A percentile compares a stretch with the other conserved stretches of the same genome.
Evolutionary conservation across 1,140 invertebrate genomes (phyloP).

Genomic region (Saccostrea echinata): DNA sequence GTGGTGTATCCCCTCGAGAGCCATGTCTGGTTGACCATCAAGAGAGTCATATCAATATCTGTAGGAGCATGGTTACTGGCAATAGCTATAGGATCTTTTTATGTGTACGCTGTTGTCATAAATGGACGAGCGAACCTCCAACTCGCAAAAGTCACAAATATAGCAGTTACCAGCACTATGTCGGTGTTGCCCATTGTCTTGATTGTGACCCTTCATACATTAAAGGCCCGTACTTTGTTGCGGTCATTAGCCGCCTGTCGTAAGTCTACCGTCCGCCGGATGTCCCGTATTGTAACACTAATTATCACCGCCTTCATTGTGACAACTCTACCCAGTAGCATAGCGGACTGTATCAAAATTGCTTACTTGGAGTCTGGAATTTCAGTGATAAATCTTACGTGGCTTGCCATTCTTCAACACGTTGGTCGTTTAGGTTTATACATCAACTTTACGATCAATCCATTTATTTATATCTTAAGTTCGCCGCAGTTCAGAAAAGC

Average conservation of each 20-base stretch:
- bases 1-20: slow-evolving; percentile 52
- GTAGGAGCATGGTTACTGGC: slow-evolving; percentile 37
- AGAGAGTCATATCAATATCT: slow-evolving; percentile 32
- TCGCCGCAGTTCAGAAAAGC: slow-evolving; percentile 48
- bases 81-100: slow-evolving; percentile 18
- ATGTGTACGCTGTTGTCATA: slow-evolving; percentile 51
- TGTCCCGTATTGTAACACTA: slow-evolving; percentile 55
- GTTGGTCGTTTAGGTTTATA: slow-evolving; percentile 39
- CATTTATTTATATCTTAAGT: slow-evolving; percentile 56
- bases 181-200: slow-evolving; percentile 45
- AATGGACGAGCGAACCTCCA: slow-evolving; percentile 4
- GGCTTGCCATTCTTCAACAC: slow-evolving; percentile 39
- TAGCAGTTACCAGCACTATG: slow-evolving; percentile 42
- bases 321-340: slow-evolving; percentile 50
- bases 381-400: neutral
- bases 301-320: slow-evolving; percentile 46
- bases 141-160: slow-evolving; percentile 45
- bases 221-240: slow-evolving; percentile 46
- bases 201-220: slow-evolving; percentile 41
- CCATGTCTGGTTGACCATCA: slow-evolving; percentile 46
- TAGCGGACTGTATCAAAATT: slow-evolving; percentile 45
- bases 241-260: slow-evolving; percentile 43
- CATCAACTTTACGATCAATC: slow-evolving; percentile 51
- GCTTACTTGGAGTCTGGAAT: neutral
- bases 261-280: slow-evolving; percentile 41